Percentiles rank a stretch among this genome's conserved stretches.
Evolutionary conservation across 2,113 vertebrate species (phyloP).

Genomic region (Phasianus colchicus): DNA sequence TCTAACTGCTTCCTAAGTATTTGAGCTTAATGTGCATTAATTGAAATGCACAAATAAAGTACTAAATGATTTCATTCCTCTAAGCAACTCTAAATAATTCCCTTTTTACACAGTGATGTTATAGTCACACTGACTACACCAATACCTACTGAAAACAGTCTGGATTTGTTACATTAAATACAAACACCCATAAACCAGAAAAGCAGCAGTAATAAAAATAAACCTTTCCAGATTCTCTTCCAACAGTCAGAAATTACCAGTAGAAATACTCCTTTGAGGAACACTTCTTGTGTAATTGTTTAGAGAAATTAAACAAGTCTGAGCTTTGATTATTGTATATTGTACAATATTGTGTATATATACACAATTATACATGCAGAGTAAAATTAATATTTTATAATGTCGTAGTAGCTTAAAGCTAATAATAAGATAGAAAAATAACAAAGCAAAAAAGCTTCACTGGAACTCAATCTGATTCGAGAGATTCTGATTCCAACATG

Average conservation of each 20-base stretch:
- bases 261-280: not conserved
- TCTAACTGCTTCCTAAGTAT: not conserved
- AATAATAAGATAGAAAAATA: not conserved
- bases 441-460: not conserved
- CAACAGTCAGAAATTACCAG: not conserved
- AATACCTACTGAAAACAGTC: not conserved
- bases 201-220: not conserved
- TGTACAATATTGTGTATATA: not conserved
- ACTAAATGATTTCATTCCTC: not conserved
- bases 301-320: not conserved
- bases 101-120: not conserved
- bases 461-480: not conserved
- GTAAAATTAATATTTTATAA: not conserved
- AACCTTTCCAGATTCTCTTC: not conserved
- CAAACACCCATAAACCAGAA: not conserved
- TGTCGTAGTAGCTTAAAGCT: not conserved
- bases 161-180: not conserved
- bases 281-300: not conserved
- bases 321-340: not conserved
- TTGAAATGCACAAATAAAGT: not conserved
- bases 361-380: not conserved
- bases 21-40: not conserved
- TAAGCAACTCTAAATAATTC: not conserved
- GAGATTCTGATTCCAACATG: not conserved
- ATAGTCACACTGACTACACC: not conserved